phyloP scores from a whole-genome alignment of 2,113 vertebrate species.

The Apteryx mantelli region DNA sequence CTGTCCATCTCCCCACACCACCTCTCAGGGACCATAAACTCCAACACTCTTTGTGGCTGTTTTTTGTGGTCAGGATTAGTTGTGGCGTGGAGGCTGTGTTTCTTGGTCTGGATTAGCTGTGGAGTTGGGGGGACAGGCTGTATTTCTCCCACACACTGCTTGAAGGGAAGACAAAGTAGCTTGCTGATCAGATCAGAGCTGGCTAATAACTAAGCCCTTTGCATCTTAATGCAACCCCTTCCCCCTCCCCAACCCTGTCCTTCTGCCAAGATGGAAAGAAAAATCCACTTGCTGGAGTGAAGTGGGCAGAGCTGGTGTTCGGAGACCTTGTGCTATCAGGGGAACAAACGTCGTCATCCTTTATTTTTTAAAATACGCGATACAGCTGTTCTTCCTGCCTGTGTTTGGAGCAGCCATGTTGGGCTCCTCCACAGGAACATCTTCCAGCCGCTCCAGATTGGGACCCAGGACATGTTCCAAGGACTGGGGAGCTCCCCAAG shows the following conservation, averaged over 20 bases:
- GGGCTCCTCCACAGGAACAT: neutral
- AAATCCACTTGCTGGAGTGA: neutral
- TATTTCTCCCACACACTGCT: neutral
- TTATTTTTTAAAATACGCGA: rapidly evolving
- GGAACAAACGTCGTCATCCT: neutral
- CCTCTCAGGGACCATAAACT: neutral
- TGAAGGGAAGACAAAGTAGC: neutral
- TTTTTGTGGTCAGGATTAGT: neutral
- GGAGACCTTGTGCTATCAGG: neutral
- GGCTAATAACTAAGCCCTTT: constrained; percentile 19
- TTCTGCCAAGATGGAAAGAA: neutral
- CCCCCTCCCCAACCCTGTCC: neutral
- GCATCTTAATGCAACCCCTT: constrained; percentile 3
- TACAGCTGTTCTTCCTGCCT: neutral
- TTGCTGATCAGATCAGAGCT: constrained; percentile 21
- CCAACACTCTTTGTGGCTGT: neutral
- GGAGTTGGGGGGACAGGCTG: neutral
- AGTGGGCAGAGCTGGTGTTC: neutral
- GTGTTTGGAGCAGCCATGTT: neutral
- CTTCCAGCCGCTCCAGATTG: neutral
- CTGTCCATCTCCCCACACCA: neutral
- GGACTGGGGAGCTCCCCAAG: neutral
- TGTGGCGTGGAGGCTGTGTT: neutral
- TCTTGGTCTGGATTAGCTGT: neutral
- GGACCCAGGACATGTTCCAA: neutral